Percentiles rank a stretch among this genome's conserved stretches.
These are phyloP conservation scores for Vespertilio murinus DNA, from an alignment of 2,797 vertebrate genomes.

Conservation along the genomic window DNA sequence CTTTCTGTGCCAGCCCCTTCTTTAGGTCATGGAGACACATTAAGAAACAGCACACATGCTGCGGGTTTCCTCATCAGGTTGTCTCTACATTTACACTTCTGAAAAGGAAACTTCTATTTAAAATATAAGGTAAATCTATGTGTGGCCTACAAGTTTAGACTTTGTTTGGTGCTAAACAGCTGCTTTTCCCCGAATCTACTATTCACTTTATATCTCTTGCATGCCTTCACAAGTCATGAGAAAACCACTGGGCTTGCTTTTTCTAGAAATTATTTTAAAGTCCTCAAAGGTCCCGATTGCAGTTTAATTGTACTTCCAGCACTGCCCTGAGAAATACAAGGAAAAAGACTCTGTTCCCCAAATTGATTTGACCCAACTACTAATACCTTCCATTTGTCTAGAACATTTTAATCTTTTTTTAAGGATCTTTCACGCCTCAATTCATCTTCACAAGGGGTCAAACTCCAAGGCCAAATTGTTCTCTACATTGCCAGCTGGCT, in stretches of 20 bases:
- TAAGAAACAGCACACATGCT: background rate
- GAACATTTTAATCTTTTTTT: background rate
- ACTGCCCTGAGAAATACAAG: background rate
- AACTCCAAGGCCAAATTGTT: constrained; percentile 18
- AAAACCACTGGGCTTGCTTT: background rate
- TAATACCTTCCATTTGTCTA: background rate
- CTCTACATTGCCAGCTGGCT: background rate
- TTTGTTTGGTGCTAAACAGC: background rate
- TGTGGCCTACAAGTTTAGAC: background rate
- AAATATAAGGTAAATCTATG: background rate
- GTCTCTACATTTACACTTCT: background rate
- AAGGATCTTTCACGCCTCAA: background rate
- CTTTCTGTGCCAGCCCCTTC: background rate
- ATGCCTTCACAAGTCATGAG: background rate
- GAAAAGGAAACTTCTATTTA: background rate
- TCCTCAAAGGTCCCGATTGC: background rate
- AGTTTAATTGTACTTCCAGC: background rate
- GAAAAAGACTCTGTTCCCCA: background rate
- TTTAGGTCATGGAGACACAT: background rate
- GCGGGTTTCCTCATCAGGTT: background rate
- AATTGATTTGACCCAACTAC: background rate
- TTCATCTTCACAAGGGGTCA: background rate
- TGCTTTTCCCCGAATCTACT: background rate
- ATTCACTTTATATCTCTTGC: background rate
- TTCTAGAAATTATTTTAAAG: background rate